Conservation (phyloP, 2,113 vertebrate species). For the Pituophis catenifer region DNA sequence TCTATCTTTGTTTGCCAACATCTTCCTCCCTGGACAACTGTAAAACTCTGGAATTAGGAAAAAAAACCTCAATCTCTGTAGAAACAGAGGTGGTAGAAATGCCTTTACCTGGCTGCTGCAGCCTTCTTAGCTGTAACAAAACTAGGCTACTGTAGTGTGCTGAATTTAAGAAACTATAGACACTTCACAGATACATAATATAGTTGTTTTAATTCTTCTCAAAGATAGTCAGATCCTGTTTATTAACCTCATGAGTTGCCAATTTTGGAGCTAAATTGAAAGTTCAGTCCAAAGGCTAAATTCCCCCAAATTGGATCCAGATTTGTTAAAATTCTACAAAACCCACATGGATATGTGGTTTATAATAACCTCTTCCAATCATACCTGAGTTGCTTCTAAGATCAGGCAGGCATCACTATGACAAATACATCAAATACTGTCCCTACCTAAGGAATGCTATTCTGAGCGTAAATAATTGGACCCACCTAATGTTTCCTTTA, state of each 20-base stretch:
- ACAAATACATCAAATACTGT: neutral
- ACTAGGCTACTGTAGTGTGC: neutral
- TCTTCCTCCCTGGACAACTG: neutral
- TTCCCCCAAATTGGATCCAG: neutral
- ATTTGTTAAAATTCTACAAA: neutral
- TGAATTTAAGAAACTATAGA: neutral
- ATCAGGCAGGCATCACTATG: neutral
- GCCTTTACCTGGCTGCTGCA: neutral
- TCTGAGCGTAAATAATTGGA: neutral
- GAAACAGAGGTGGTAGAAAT: neutral
- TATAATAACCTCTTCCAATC: neutral
- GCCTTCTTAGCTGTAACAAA: neutral
- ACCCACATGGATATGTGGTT: neutral
- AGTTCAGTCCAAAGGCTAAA: neutral
- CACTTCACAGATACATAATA: neutral
- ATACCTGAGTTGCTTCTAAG: neutral
- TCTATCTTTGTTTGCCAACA: neutral
- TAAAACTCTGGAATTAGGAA: neutral
- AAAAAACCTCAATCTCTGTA: neutral
- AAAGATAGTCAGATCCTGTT: neutral
- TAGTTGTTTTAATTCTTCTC: neutral
- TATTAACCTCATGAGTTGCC: neutral
- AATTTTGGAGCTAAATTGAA: neutral
- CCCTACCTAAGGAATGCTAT: neutral
- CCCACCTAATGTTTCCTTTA: neutral